Evolutionary conservation across 2,113 vertebrate genomes (phyloP), one percentile per base, ranked within the genome.

Genomic region (Poicephalus gulielmi): DNA sequence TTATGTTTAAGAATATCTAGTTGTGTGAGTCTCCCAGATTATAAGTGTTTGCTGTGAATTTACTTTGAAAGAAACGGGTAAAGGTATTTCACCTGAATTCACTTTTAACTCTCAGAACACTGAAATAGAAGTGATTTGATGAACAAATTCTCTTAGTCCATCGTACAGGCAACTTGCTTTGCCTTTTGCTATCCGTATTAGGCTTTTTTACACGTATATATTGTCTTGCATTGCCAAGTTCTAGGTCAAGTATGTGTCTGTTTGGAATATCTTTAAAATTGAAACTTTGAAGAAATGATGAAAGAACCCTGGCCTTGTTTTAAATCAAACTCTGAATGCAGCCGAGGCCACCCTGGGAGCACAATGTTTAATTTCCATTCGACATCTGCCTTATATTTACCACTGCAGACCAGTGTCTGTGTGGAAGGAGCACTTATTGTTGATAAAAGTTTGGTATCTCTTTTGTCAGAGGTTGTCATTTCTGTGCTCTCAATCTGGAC

Each of bases 261-360:
- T 95, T 85, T 95, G 94, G 97, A 95, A 92, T 95, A 94, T 88
- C 95, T 96, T 91, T 95, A 94, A 73, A 95, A 90, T 90, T 62
- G 76, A 95, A 97, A 97, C 85, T 97, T 97, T 22, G 47, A 97
- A 98, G 94, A 89, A 97, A 97, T 77, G 88, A 89, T 96, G 96
- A 95, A 94, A 79, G 46, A 85, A 69, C 80, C 79, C 50, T 46
- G 96, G 95, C 97, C 96, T 97, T 96, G 85, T 96, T 96, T 97
- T 96, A 96, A 97, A 97, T 93, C 91, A 95, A 96, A 68, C 93
- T 91, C 95, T 97, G 95, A 98, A 95, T 95, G 95, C 91, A 85
- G 86, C 93, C 37, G 68, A 16, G 94, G 96, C 96, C 96, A 97
- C 94, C 95, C 90, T 83, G 92, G 46, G 80, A 90, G 96, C 78